Conservation (phyloP, 2,113 vertebrate species). For the Syngnathoides biaculeatus region DNA sequence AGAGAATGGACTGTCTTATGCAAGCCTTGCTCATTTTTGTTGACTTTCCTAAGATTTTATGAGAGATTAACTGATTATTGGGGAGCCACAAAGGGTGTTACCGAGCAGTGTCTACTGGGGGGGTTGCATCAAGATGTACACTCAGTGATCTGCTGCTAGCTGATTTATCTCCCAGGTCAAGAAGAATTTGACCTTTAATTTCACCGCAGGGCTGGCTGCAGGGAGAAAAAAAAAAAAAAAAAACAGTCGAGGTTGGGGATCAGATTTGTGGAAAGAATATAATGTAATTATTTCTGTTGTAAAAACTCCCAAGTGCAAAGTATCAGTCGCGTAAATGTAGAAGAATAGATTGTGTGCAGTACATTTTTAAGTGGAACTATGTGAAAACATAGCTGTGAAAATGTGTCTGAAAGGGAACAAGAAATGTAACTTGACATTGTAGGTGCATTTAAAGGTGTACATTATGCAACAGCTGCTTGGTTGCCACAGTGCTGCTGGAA, state of each 20-base stretch:
- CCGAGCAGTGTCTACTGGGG: background rate
- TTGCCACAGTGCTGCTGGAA: constrained; percentile 4
- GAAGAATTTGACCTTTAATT: constrained; percentile 56
- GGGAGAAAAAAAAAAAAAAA: background rate
- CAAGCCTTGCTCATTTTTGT: background rate
- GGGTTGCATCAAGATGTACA: constrained; percentile 26
- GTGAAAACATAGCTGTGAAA: background rate
- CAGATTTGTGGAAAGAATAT: background rate
- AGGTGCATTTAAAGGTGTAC: background rate
- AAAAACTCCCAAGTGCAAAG: background rate
- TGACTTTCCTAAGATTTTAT: constrained; percentile 1
- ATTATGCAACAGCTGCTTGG: constrained; percentile 3
- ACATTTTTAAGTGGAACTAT: background rate
- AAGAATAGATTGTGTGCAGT: background rate
- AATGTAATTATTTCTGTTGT: background rate
- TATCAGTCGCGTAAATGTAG: background rate
- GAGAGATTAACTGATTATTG: background rate
- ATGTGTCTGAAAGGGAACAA: background rate
- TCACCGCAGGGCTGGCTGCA: constrained; percentile 7
- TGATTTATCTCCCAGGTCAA: constrained; percentile 50
- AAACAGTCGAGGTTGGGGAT: background rate
- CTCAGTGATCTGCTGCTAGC: constrained; percentile 50
- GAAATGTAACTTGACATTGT: background rate
- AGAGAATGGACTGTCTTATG: background rate
- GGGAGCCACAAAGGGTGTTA: constrained; percentile 1